Percentiles rank a stretch among this genome's conserved stretches.
These are phyloP conservation scores for Pogonomyrmex barbatus DNA, from an alignment of 1,140 invertebrate species.

Conservation along the genomic window DNA sequence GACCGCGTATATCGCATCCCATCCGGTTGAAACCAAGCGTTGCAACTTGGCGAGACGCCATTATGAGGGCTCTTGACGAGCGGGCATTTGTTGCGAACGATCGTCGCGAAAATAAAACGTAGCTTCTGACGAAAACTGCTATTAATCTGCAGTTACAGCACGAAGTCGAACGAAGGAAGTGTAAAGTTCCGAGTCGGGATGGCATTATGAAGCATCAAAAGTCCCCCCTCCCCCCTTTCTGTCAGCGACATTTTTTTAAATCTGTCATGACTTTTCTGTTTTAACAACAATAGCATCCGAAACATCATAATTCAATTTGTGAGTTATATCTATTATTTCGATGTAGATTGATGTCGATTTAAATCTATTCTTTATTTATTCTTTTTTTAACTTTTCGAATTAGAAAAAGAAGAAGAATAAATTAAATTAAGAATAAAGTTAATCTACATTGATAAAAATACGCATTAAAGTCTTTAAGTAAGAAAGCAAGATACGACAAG, in stretches of 20 bases:
- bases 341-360: too few relatives aligned
- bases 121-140: neutral
- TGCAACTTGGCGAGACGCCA: conserved; percentile 22
- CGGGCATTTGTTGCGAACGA: neutral
- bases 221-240: neutral
- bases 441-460: too few relatives aligned
- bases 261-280: neutral
- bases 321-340: too few relatives aligned
- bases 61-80: neutral
- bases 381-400: too few relatives aligned
- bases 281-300: neutral
- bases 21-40: conserved; percentile 12
- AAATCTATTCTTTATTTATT: too few relatives aligned
- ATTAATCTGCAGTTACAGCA: too few relatives aligned
- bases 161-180: neutral
- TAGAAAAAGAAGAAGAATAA: too few relatives aligned
- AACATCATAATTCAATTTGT: neutral
- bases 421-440: too few relatives aligned
- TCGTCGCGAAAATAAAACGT: neutral
- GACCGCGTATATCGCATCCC: conserved; percentile 30
- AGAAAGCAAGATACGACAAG: neutral
- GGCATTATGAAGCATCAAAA: neutral
- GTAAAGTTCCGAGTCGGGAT: neutral
- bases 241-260: neutral
- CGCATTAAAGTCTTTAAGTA: too few relatives aligned